Conservation (phyloP, 2,888 invertebrate species). For the Netelia inedita region DNA sequence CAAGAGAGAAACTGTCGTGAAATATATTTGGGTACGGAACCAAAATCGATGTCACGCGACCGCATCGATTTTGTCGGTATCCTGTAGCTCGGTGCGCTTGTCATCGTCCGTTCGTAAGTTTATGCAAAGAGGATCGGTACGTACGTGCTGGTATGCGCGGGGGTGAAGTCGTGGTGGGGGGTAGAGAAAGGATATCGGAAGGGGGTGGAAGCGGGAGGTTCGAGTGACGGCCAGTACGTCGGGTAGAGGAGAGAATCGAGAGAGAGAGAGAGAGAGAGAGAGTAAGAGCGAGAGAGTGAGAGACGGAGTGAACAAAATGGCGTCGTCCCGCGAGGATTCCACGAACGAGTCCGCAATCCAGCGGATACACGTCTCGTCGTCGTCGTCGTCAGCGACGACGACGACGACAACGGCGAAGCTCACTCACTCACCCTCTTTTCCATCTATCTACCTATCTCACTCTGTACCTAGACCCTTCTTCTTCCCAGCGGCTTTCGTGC, state of each 20-base stretch:
- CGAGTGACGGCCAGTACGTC: conserved; percentile 67
- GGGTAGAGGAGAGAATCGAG: conserved; percentile 40
- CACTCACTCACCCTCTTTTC: conserved; percentile 61
- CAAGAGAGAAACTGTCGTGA: conserved; percentile 6
- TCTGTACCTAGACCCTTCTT: conserved; percentile 39
- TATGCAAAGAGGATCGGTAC: conserved; percentile 77
- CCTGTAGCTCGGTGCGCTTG: conserved; percentile 53
- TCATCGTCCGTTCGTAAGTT: conserved; percentile 79
- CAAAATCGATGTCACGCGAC: conserved; percentile 57
- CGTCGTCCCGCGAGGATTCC: conserved; percentile 80
- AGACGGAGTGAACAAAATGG: conserved; percentile 79
- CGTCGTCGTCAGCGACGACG: conserved; percentile 73
- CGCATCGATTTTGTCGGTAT: conserved; percentile 55
- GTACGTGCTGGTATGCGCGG: conserved; percentile 31
- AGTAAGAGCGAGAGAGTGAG: conserved; percentile 65
- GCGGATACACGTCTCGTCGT: conserved; percentile 82
- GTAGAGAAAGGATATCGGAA: conserved; percentile 73
- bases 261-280: conserved; percentile 38
- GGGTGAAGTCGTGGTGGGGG: conserved; percentile 23
- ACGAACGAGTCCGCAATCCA: conserved; percentile 83
- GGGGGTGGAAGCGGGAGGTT: conserved; percentile 56
- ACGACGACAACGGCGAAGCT: conserved; percentile 69
- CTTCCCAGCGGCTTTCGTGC: conserved; percentile 45
- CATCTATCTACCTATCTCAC: conserved; percentile 59
- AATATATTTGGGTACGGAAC: conserved; percentile 22